Evolutionary conservation across 2,888 invertebrate genomes (phyloP).

Genomic region (Saturnia pavonia): DNA sequence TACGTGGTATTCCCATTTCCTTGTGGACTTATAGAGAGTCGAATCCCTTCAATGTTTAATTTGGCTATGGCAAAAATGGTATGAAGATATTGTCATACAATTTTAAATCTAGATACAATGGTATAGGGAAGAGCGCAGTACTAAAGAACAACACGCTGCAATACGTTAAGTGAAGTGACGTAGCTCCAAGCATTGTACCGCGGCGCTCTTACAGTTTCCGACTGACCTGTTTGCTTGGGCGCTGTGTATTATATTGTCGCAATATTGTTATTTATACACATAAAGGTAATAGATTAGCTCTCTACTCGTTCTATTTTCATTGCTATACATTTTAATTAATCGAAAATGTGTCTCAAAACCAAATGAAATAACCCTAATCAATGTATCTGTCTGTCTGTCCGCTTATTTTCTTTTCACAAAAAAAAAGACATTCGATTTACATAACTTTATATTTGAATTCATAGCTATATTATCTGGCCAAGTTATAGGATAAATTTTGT

Average conservation of each 20-base stretch:
- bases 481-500: too few relatives aligned
- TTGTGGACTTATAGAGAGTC: too few relatives aligned
- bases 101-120: background rate
- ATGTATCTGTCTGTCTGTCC: too few relatives aligned
- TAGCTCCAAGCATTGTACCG: slow-evolving; percentile 30
- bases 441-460: too few relatives aligned
- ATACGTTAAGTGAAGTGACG: slow-evolving; percentile 54
- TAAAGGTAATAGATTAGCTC: background rate
- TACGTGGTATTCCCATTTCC: too few relatives aligned
- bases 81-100: background rate
- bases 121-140: slow-evolving; percentile 23
- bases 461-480: too few relatives aligned
- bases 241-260: slow-evolving; percentile 19
- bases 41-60: too few relatives aligned
- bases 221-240: slow-evolving; percentile 47
- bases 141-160: slow-evolving; percentile 40
- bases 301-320: background rate
- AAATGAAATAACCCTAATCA: too few relatives aligned
- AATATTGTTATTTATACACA: slow-evolving; percentile 25
- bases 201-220: slow-evolving; percentile 42
- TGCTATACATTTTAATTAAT: background rate
- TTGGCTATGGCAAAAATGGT: too few relatives aligned
- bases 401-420: too few relatives aligned
- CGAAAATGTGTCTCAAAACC: too few relatives aligned
- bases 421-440: too few relatives aligned